phyloP scores from a whole-genome alignment of 1,140 invertebrate genomes.

The Vanessa tameamea region DNA sequence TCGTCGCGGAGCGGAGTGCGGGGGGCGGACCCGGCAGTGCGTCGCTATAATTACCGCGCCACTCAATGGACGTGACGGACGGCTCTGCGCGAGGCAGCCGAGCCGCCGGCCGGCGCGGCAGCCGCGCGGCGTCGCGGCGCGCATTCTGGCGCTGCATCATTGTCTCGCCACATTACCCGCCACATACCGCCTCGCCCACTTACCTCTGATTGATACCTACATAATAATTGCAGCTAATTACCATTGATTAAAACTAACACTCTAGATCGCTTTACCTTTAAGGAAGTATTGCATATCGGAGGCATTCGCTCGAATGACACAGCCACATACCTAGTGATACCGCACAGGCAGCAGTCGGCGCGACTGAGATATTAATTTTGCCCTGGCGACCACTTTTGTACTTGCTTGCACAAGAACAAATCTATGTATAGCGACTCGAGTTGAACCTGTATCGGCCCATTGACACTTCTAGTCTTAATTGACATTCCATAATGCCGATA shows the following conservation, averaged over 20 bases:
- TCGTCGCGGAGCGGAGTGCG: constrained; percentile 17
- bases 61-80: constrained; percentile 29
- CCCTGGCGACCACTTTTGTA: not conserved
- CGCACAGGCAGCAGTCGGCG: not conserved
- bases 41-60: constrained; percentile 30
- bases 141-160: constrained; percentile 12
- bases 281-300: constrained; percentile 1
- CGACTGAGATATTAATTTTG: constrained; percentile 6
- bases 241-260: constrained; percentile 18
- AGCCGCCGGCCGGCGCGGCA: not conserved
- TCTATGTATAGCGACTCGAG: not conserved
- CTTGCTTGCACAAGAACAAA: not conserved
- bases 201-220: constrained; percentile 23
- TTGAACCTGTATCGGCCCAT: not conserved
- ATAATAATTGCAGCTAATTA: constrained; percentile 19
- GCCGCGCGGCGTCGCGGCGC: not conserved
- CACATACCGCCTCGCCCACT: constrained; percentile 15
- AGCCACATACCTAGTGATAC: not conserved
- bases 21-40: not conserved
- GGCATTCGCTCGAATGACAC: constrained; percentile 11
- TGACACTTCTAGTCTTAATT: constrained; percentile 5
- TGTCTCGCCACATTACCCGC: constrained; percentile 9
- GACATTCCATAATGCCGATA: constrained; percentile 1
- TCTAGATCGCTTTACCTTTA: not conserved
- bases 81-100: not conserved